A percentile compares a stretch with the other conserved stretches of the same genome.
These are phyloP conservation scores for Parus major DNA, from an alignment of 2,113 vertebrate genomes.

Conservation along the genomic window DNA sequence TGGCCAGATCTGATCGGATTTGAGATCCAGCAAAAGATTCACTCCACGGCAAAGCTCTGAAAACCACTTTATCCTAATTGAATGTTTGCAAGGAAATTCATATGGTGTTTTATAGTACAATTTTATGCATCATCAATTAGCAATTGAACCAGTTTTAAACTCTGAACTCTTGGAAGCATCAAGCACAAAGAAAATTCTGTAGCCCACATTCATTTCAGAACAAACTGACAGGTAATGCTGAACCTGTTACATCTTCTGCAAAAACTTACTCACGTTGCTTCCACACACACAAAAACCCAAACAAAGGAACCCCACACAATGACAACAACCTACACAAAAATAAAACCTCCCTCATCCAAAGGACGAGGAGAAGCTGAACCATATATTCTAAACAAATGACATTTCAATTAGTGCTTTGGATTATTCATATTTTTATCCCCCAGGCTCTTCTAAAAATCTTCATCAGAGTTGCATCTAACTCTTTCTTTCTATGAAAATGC, in stretches of 20 bases:
- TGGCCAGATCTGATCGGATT: not conserved
- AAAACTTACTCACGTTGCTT: not conserved
- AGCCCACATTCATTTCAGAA: not conserved
- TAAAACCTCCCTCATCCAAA: not conserved
- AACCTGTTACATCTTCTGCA: not conserved
- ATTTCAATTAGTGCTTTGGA: not conserved
- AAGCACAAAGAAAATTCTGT: not conserved
- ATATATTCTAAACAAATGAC: not conserved
- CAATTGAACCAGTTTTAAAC: not conserved
- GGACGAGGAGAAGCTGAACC: not conserved
- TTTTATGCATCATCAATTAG: slow-evolving; percentile 42
- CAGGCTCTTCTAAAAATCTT: not conserved
- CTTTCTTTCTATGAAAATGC: not conserved
- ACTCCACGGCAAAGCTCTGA: not conserved
- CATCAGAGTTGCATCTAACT: not conserved
- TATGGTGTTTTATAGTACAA: not conserved
- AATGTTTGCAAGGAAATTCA: not conserved
- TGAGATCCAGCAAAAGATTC: not conserved
- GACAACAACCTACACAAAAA: not conserved
- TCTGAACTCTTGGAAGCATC: not conserved
- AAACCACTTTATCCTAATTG: not conserved
- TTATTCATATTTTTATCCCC: not conserved
- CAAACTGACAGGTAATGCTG: not conserved
- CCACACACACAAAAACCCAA: not conserved
- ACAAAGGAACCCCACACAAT: not conserved